Conservation (phyloP, 2,797 vertebrate species). For the Rhyacichthys aspro region DNA sequence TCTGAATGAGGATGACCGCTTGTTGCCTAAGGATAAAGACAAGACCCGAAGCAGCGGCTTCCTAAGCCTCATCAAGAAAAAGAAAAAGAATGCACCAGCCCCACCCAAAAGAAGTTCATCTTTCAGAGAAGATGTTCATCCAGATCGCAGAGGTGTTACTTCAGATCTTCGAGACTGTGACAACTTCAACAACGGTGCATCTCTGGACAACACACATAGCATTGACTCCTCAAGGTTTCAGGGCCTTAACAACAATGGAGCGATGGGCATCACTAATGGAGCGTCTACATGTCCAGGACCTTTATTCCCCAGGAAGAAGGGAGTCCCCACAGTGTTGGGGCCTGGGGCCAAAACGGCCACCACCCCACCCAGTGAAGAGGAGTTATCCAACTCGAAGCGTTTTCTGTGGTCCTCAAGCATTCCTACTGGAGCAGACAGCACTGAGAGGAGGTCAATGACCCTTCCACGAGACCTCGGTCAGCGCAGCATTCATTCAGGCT, state of each 20-base stretch:
- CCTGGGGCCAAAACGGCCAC: conserved; percentile 68
- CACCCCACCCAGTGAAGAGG: conserved; percentile 84
- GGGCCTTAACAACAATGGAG: conserved; percentile 74
- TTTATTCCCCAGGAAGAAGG: conserved; percentile 89
- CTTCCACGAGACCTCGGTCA: conserved; percentile 92
- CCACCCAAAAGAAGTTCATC: conserved; percentile 97
- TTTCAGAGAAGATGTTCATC: conserved; percentile 88
- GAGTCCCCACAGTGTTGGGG: conserved; percentile 71
- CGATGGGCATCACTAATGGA: conserved; percentile 85
- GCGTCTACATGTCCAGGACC: conserved; percentile 81
- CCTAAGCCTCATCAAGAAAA: conserved; percentile 94
- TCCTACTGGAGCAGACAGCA: conserved; percentile 82
- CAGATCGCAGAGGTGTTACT: conserved; percentile 72
- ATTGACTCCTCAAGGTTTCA: conserved; percentile 81
- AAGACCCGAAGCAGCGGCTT: conserved; percentile 89
- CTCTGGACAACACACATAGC: conserved; percentile 61
- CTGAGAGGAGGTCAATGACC: conserved; percentile 91
- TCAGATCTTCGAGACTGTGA: conserved; percentile 82
- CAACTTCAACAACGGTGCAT: conserved; percentile 81
- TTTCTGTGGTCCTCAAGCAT: conserved; percentile 91
- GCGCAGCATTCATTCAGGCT: conserved; percentile 89
- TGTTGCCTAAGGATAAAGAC: conserved; percentile 91
- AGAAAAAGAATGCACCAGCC: conserved; percentile 92
- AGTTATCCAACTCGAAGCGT: conserved; percentile 86
- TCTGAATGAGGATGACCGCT: conserved; percentile 90